Base-by-base conservation (phyloP, 1,140 invertebrate genomes). In the Holotrichia oblita region DNA sequence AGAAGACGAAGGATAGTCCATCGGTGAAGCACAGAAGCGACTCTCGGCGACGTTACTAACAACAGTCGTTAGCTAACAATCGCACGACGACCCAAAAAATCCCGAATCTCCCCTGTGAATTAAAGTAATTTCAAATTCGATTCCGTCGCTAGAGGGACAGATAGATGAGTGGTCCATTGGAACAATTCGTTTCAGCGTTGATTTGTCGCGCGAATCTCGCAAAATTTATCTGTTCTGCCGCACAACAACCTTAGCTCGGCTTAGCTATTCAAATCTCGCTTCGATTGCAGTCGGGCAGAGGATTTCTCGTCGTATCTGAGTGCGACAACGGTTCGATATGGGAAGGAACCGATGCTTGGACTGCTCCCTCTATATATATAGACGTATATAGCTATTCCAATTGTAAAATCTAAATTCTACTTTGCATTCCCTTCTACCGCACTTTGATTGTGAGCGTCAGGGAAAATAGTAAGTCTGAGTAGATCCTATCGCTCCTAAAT, bases 101-200 rank as follows among this genome's bases (percentile, higher is more conserved):
- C 84, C 82, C 41, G 81, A 81, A 42, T 42, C 72, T 85, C 85
- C 85, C 85, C 83, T 82, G 85, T 81, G 85, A 85, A 85, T 85
- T 85, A 85, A 85, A 85, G 85, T 85, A 85, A 85, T 85, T 85
- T 85, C 85, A 85, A 85, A 85, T 85, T 85, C 85, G 85, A 85
- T 85, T 85, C 84, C 84, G 82, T 83, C 84, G 84, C 83, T 82
- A 84, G 83, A 85, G 85, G 85, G 85, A 85, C 85, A 85, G 84
- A 85, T 84, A 85, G 85, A 85, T 85, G 85, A 85, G 85, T 85
- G 85, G 84, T 85, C 81, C 83, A 84, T 79, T 80, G 81, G 81
- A 79, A 81, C 85, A 85, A 83, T 83, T 82, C 84, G 83, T 83
- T 84, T 75, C 72, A 79, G 73, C 77, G 81, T 82, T 80, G 83